A percentile compares a stretch with the other conserved stretches of the same genome.
phyloP scores from a whole-genome alignment of 2,888 invertebrate species.

The Luperina nickerlii region DNA sequence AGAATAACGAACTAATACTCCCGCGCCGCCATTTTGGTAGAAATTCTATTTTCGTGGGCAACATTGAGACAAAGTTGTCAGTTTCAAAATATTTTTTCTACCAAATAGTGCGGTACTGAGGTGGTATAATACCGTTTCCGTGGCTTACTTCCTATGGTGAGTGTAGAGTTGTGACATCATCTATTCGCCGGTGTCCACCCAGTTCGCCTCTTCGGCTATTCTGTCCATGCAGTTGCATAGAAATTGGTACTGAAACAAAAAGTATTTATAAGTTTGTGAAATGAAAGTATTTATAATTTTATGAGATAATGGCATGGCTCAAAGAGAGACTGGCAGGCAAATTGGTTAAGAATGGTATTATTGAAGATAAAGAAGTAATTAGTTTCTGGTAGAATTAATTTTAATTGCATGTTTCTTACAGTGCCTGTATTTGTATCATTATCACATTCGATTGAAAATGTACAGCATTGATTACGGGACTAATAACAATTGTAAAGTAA shows the following conservation, averaged over 20 bases:
- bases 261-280: not conserved
- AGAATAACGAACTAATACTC: constrained; percentile 65
- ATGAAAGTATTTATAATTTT: not conserved
- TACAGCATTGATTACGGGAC: not conserved
- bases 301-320: not conserved
- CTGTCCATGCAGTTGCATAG: constrained; percentile 98
- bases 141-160: constrained; percentile 59
- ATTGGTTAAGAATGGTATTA: not conserved
- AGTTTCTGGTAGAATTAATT: not conserved
- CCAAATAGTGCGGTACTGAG: constrained; percentile 55
- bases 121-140: constrained; percentile 66
- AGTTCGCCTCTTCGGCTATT: constrained; percentile 97
- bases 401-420: not conserved
- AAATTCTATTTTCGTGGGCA: constrained; percentile 49
- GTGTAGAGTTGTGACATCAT: constrained; percentile 48
- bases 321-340: not conserved
- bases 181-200: constrained; percentile 96
- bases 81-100: constrained; percentile 51
- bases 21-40: constrained; percentile 56
- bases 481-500: not conserved
- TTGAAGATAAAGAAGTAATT: not conserved
- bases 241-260: constrained; percentile 94
- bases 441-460: not conserved
- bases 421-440: not conserved
- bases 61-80: constrained; percentile 39